Conservation (phyloP, 2,888 invertebrate species). For the Serripes groenlandicus region DNA sequence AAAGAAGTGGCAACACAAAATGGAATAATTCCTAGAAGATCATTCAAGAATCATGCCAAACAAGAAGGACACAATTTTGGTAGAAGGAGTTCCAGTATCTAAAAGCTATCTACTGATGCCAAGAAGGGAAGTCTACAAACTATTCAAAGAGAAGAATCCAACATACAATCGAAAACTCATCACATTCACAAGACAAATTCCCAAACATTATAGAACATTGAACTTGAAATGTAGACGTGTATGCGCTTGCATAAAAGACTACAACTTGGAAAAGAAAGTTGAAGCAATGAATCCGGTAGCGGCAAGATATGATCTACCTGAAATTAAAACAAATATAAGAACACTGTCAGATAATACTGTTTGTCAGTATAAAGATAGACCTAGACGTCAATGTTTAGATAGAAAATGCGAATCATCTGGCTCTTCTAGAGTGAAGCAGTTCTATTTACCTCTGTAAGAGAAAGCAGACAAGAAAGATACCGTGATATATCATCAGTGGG, state of each 20-base stretch:
- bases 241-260: slow-evolving; percentile 46
- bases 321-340: not conserved
- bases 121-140: not conserved
- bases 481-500: not conserved
- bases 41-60: slow-evolving; percentile 26
- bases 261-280: slow-evolving; percentile 30
- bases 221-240: slow-evolving; percentile 38
- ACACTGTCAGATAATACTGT: not conserved
- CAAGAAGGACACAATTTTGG: slow-evolving; percentile 15
- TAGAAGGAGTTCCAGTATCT: not conserved
- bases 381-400: not conserved
- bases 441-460: not conserved
- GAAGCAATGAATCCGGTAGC: not conserved
- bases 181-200: slow-evolving; percentile 4
- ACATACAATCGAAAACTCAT: not conserved
- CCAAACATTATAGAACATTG: slow-evolving; percentile 38
- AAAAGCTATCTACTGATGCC: not conserved
- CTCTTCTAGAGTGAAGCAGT: not conserved
- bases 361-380: not conserved
- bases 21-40: not conserved
- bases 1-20: not conserved
- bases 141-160: not conserved
- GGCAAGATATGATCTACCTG: not conserved
- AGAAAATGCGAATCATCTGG: not conserved
- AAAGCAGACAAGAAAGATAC: not conserved